A percentile compares a stretch with the other conserved stretches of the same genome.
Evolutionary conservation across 2,113 vertebrate species (phyloP).

Genomic region (Mugil cephalus): DNA sequence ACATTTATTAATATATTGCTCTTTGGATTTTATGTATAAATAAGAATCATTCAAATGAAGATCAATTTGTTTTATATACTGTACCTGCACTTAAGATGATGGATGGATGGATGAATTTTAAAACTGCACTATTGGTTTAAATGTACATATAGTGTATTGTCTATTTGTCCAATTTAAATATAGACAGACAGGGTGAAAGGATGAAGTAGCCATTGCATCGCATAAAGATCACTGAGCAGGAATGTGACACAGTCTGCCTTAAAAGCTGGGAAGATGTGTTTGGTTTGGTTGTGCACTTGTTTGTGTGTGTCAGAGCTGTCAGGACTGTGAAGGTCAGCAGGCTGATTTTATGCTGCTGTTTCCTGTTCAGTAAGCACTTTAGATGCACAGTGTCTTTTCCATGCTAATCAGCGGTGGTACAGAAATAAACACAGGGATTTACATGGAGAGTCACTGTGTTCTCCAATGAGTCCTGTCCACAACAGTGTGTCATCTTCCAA

Average conservation of each 20-base stretch:
- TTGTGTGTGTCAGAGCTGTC: constrained; percentile 56
- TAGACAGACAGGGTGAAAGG: not conserved
- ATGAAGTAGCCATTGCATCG: not conserved
- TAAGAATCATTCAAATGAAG: too few species aligned
- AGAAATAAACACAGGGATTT: constrained; percentile 5
- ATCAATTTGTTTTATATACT: too few species aligned
- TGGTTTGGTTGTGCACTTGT: constrained; percentile 10
- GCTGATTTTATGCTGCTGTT: constrained; percentile 63
- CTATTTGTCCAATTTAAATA: not conserved
- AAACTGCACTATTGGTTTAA: too few species aligned
- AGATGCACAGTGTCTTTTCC: constrained; percentile 44
- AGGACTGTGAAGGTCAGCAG: constrained; percentile 69
- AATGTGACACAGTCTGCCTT: constrained; percentile 20
- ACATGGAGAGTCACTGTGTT: not conserved
- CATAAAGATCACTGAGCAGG: constrained; percentile 29
- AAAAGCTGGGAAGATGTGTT: constrained; percentile 20
- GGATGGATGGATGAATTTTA: too few species aligned
- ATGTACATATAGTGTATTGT: too few species aligned
- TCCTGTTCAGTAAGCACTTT: constrained; percentile 69
- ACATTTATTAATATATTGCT: too few species aligned
- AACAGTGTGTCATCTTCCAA: constrained; percentile 2
- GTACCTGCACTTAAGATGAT: too few species aligned
- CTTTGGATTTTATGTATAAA: too few species aligned
- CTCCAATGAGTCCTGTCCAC: not conserved
- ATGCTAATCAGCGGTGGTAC: constrained; percentile 63